Percentiles rank a stretch among this genome's conserved stretches.
These are phyloP conservation scores for Gonatopus flavifemur DNA, from an alignment of 1,140 invertebrate genomes.

Conservation along the genomic window DNA sequence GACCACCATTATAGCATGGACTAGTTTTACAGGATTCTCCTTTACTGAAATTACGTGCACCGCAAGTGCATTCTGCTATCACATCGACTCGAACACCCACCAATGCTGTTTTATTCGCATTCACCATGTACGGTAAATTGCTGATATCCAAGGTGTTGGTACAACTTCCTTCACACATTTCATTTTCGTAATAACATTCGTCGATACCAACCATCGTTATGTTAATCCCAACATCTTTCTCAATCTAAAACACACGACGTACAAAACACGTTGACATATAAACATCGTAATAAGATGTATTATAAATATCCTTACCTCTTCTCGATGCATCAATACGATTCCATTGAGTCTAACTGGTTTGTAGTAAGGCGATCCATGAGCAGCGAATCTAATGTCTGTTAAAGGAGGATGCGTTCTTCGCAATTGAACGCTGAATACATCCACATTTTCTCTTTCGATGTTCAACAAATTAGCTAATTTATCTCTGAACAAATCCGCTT, in stretches of 20 bases:
- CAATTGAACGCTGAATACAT: slow-evolving; percentile 92
- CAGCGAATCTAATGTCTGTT: slow-evolving; percentile 91
- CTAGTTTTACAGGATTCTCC: slow-evolving; percentile 85
- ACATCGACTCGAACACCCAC: slow-evolving; percentile 90
- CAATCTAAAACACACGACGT: slow-evolving; percentile 67
- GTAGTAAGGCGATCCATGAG: slow-evolving; percentile 94
- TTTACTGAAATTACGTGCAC: slow-evolving; percentile 86
- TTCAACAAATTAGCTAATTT: slow-evolving; percentile 83
- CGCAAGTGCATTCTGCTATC: slow-evolving; percentile 87
- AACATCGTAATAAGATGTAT: not conserved
- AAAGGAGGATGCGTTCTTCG: slow-evolving; percentile 83
- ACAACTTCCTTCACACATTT: slow-evolving; percentile 94
- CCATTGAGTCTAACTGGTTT: slow-evolving; percentile 93
- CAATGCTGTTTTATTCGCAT: slow-evolving; percentile 93
- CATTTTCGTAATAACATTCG: slow-evolving; percentile 93
- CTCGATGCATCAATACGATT: slow-evolving; percentile 88
- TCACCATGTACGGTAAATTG: slow-evolving; percentile 89
- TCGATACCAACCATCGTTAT: slow-evolving; percentile 98
- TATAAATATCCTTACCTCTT: slow-evolving; percentile 76
- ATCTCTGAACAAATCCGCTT: slow-evolving; percentile 84
- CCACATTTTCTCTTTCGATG: slow-evolving; percentile 85
- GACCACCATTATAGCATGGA: slow-evolving; percentile 93
- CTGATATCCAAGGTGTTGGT: slow-evolving; percentile 89
- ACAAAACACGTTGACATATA: not conserved
- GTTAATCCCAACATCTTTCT: slow-evolving; percentile 89